These are phyloP conservation scores for Gallinago jamesoni DNA, from an alignment of 2,113 vertebrate genomes.

Conservation along the genomic window DNA sequence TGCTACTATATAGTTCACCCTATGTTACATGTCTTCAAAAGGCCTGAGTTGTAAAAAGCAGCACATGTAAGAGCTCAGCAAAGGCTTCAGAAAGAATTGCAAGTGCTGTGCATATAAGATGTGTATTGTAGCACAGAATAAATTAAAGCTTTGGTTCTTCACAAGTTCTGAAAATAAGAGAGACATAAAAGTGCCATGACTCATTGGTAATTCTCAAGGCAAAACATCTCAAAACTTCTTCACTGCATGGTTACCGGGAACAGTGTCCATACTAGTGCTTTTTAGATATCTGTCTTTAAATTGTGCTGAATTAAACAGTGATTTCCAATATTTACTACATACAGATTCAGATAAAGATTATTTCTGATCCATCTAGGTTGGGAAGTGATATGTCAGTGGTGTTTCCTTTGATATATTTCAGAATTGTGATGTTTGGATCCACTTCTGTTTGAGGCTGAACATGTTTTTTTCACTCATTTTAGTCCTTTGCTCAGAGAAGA, in stretches of 20 bases:
- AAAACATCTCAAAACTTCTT: not conserved
- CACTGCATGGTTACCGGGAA: not conserved
- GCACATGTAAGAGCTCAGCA: not conserved
- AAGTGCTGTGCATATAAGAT: not conserved
- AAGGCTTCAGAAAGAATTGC: not conserved
- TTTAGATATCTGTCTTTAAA: not conserved
- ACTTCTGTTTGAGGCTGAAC: not conserved
- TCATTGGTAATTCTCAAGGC: not conserved
- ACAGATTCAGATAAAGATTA: not conserved
- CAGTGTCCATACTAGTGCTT: not conserved
- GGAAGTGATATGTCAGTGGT: not conserved
- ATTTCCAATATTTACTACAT: not conserved
- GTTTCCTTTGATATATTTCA: not conserved
- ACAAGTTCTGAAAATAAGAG: not conserved
- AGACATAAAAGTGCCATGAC: not conserved
- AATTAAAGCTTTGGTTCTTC: not conserved
- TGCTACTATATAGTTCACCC: not conserved
- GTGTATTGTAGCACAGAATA: not conserved
- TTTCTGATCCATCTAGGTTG: not conserved
- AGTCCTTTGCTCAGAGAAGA: not conserved
- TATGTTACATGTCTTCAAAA: not conserved
- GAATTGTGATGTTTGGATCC: not conserved
- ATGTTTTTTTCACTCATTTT: not conserved
- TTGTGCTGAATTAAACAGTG: not conserved
- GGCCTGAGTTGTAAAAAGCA: not conserved